Evolutionary conservation across 2,113 vertebrate species (phyloP).

Genomic region (Macroglossus sobrinus): DNA sequence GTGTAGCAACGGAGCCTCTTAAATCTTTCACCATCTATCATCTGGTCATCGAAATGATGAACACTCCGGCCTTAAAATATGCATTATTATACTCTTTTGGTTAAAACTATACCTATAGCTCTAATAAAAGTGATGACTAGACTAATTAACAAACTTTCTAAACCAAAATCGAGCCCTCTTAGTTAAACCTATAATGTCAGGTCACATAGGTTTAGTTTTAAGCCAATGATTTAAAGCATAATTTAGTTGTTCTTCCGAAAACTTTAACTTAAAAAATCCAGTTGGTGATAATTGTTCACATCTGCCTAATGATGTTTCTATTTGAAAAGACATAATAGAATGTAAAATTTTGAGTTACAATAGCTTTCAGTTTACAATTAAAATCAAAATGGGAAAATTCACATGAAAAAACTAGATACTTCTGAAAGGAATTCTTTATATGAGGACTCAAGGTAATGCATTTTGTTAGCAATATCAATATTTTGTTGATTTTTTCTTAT

Average conservation of each 20-base stretch:
- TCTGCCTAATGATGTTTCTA: slow-evolving; percentile 25
- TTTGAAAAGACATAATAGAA: slow-evolving; percentile 33
- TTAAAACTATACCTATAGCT: not conserved
- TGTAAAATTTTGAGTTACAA: slow-evolving; percentile 14
- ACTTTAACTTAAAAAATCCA: not conserved
- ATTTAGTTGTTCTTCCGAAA: not conserved
- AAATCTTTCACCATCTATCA: not conserved
- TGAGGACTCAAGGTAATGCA: not conserved
- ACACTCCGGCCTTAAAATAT: not conserved
- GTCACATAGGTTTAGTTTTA: not conserved
- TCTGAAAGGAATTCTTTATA: not conserved
- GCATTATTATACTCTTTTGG: not conserved
- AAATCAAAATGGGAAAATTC: slow-evolving; percentile 37
- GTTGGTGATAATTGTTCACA: slow-evolving; percentile 49
- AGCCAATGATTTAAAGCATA: not conserved
- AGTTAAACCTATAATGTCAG: not conserved
- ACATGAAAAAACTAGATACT: not conserved
- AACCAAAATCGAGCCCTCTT: not conserved
- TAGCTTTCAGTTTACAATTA: slow-evolving; percentile 13
- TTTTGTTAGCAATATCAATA: not conserved
- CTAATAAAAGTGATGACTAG: not conserved
- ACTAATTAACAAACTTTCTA: not conserved
- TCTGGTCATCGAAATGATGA: not conserved
- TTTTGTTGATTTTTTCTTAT: not conserved
- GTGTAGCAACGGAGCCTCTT: not conserved